These are phyloP conservation scores for Urophycis tenuis DNA, from an alignment of 2,797 vertebrate genomes.

Conservation along the genomic window DNA sequence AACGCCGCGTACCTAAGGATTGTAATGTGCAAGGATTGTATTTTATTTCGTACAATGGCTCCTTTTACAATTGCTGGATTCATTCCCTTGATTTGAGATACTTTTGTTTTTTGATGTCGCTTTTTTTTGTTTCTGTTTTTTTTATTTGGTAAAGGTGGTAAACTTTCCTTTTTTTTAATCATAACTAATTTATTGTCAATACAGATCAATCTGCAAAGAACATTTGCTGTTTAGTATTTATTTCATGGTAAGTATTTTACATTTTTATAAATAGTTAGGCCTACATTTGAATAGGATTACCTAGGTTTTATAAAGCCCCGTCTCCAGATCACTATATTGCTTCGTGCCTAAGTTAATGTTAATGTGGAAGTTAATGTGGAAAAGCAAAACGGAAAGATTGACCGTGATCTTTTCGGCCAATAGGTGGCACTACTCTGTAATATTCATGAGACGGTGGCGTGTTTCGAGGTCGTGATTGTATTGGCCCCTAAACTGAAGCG, in stretches of 20 bases:
- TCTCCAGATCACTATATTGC: background rate
- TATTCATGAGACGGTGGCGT: background rate
- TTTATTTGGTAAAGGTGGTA: background rate
- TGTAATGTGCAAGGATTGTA: conserved; percentile 59
- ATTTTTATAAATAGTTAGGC: background rate
- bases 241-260: background rate
- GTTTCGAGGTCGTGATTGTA: background rate
- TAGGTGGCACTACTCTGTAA: conserved; percentile 24
- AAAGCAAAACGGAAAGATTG: background rate
- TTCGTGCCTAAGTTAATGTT: background rate
- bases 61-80: background rate
- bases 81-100: conserved; percentile 13
- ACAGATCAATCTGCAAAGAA: conserved; percentile 38
- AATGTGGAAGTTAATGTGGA: background rate
- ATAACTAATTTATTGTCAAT: conserved; percentile 40
- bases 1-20: conserved; percentile 50
- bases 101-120: too few species aligned
- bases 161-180: conserved; percentile 36
- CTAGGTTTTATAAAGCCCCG: background rate
- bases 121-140: conserved; percentile 38
- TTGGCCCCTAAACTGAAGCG: background rate
- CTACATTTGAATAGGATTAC: background rate
- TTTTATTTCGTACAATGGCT: conserved; percentile 31
- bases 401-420: conserved; percentile 16
- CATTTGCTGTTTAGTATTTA: conserved; percentile 17